Evolutionary conservation across 2,113 vertebrate genomes (phyloP), one percentile per base, ranked within the genome.

Genomic region (Glaucidium brasilianum): DNA sequence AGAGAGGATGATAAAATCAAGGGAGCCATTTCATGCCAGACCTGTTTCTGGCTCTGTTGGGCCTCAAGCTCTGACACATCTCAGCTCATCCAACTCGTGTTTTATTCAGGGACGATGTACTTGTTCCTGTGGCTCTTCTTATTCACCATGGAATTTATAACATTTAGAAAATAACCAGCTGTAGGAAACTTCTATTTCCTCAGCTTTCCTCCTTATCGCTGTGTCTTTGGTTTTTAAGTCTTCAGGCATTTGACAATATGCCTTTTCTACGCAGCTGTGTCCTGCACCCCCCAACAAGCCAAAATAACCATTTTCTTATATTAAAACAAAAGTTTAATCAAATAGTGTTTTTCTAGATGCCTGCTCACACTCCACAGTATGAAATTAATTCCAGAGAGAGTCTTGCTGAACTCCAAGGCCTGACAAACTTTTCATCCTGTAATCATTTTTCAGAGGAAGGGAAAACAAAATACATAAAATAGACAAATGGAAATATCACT

Each of bases 401-500:
- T 71, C 92, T 67, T 78, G 91, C 93, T 92, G 88, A 95, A 96
- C 94, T 92, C 94, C 75, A 63, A 92, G 91, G 41, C 92, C 94
- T 92, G 92, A 92, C 80, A 96, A 94, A 97, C 94, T 94, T 96
- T 77, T 95, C 91, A 83, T 50, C 83, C 92, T 56, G 85, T 78
- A 96, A 96, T 95, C 76, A 85, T 96, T 96, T 94, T 95, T 96
- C 84, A 96, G 92, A n/a, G 91, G 82, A 94, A 96, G 62, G 95
- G 85, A 96, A 96, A 97, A 96, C 94, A 94, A 96, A 97, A 93
- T 80, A 93, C 90, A 97, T 96, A 96, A 96, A 96, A 0, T 7
- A 95, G 96, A 97, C 96, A 92, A 96, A 96, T 97, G 96, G 97
- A 94, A 97, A 96, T 96, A 96, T 92, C 95, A 91, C 94, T 92